Conservation (phyloP, 30 jellyfish, hydroid and myxozoan species). For the Pelagia noctiluca region DNA sequence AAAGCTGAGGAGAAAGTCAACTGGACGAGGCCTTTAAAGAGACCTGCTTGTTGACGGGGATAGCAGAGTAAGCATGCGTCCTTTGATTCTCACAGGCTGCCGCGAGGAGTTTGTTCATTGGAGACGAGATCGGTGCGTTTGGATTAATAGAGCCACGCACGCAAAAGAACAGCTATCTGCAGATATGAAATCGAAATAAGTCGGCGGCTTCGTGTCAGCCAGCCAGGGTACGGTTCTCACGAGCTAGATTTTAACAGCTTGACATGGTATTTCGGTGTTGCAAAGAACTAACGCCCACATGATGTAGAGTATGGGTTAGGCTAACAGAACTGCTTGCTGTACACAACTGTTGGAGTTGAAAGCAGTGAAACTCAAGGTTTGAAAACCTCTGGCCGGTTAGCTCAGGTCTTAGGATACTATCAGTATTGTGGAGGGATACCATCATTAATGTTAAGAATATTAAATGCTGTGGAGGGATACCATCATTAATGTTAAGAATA, state of each 20-base stretch:
- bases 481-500: too few relatives aligned
- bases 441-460: too few relatives aligned
- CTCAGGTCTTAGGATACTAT: too few relatives aligned
- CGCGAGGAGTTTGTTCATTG: slow-evolving; percentile 55
- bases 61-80: slow-evolving; percentile 59
- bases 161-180: background rate
- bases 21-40: slow-evolving; percentile 47
- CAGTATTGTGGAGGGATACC: too few relatives aligned
- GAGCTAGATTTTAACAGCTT: too few relatives aligned
- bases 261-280: background rate
- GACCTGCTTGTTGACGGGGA: slow-evolving; percentile 50
- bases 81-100: slow-evolving; percentile 60
- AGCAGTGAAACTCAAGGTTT: too few relatives aligned
- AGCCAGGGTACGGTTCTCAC: too few relatives aligned
- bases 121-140: slow-evolving; percentile 50
- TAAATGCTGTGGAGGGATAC: too few relatives aligned
- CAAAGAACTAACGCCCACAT: background rate
- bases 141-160: slow-evolving; percentile 33
- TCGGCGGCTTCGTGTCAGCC: too few relatives aligned
- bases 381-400: too few relatives aligned
- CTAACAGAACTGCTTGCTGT: background rate
- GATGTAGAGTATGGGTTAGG: background rate
- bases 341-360: too few relatives aligned
- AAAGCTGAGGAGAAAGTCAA: slow-evolving; percentile 50
- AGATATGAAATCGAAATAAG: background rate